Evolutionary conservation across 2,797 vertebrate species (phyloP), one percentile per base, ranked within the genome.

Genomic region (Eulemur rubriventer): DNA sequence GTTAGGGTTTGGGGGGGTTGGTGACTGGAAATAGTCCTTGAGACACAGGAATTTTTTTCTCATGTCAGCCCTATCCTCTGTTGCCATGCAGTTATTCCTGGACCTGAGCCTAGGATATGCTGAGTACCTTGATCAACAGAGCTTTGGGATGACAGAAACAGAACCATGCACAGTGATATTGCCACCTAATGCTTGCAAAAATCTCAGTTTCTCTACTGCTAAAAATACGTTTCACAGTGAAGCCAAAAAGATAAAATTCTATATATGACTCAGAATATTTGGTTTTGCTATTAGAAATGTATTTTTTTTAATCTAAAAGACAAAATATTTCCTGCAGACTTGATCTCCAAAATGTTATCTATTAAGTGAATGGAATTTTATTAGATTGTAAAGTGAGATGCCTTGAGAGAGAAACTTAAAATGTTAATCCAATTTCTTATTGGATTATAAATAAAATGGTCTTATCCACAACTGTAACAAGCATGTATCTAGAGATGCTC

Each of bases 391-490:
- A 79, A 93, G 1, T 84, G 91, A 57, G 20, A 50, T n/a, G 6
- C 7, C 0, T 90, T 90, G 87, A 97, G 91, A 69, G 57, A 96
- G 96, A 86, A 88, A 38, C 35, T 93, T 75, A 95, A 88, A 75
- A 93, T 95, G 96, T 95, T 96, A 93, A 75, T 73, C 35, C 46
- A 93, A 2, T 79, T 89, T 89, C 18, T 97, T 95, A 95, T 41
- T 98, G 89, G 4, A 5, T 97, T 97, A 89, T 96, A 98, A 98
- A 97, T 98, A 97, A 96, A 81, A 76, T 2, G 3, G 85, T 55
- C 65, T 96, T 96, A 70, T 94, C 72, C 84, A 92, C 63, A 95
- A 89, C 14, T 76, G 88, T 96, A 63, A 79, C 43, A 81, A 93
- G 22, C 30, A 24, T 81, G 30, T 79, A 46, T 96, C 96, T 96